phyloP scores from a whole-genome alignment of 2,888 invertebrate genomes.

The Agonum fuliginosum region DNA sequence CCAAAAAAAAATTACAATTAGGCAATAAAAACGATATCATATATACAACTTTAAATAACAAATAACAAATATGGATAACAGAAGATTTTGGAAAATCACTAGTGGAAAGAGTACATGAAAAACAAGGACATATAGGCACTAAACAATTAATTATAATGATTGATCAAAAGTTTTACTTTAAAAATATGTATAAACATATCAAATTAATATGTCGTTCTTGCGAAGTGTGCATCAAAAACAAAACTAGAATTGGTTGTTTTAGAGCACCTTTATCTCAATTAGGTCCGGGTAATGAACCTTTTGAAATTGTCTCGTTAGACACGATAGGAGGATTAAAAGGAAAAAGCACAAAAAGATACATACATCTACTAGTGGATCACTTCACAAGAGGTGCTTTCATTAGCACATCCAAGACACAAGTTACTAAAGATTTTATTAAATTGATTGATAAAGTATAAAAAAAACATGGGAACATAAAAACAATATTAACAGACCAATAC shows the following conservation, averaged over 20 bases:
- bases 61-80: conserved; percentile 56
- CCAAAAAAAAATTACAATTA: conserved; percentile 47
- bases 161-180: conserved; percentile 56
- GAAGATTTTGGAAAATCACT: conserved; percentile 58
- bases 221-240: neutral
- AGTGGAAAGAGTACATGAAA: conserved; percentile 53
- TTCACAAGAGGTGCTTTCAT: neutral
- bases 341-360: neutral
- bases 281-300: conserved; percentile 25
- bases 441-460: neutral
- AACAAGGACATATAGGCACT: conserved; percentile 59
- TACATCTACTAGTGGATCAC: neutral
- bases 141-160: conserved; percentile 55
- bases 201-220: neutral
- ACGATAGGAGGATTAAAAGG: neutral
- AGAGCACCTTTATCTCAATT: conserved; percentile 2
- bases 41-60: conserved; percentile 57
- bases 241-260: neutral
- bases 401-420: neutral
- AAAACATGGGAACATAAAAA: conserved; percentile 43
- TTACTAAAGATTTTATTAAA: neutral
- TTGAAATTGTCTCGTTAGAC: neutral
- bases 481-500: neutral
- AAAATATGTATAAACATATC: conserved; percentile 3
- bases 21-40: conserved; percentile 57